phyloP scores from a whole-genome alignment of 2,888 invertebrate species.

The Epinotia ramella region DNA sequence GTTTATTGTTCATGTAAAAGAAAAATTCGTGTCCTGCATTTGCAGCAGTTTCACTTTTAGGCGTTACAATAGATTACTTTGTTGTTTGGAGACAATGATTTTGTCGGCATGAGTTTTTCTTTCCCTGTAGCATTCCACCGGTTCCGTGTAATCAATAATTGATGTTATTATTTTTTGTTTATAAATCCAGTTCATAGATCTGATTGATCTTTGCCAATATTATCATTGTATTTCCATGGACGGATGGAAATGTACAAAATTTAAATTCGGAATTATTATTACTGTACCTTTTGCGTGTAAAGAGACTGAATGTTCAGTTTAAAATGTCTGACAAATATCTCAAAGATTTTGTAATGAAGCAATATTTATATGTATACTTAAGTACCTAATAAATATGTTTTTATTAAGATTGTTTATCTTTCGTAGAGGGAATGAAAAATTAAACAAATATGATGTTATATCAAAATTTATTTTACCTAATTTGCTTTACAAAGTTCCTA shows the following conservation, averaged over 20 bases:
- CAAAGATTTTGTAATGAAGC: constrained; percentile 49
- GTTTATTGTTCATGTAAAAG: too few relatives aligned
- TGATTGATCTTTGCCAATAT: not conserved
- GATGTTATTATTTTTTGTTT: constrained; percentile 22
- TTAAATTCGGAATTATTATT: constrained; percentile 7
- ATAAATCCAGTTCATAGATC: not conserved
- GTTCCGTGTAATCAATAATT: not conserved
- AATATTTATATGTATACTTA: constrained; percentile 55
- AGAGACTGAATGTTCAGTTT: constrained; percentile 39
- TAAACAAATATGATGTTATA: constrained; percentile 18
- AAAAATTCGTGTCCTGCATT: not conserved
- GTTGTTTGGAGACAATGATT: not conserved
- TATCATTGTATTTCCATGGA: constrained; percentile 12
- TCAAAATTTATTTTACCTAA: constrained; percentile 43
- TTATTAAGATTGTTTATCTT: constrained; percentile 46
- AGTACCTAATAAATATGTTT: constrained; percentile 49
- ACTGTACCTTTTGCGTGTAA: constrained; percentile 25
- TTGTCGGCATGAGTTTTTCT: not conserved
- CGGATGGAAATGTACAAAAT: constrained; percentile 12
- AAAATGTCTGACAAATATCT: constrained; percentile 36
- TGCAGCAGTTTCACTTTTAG: not conserved
- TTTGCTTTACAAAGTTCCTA: constrained; percentile 45
- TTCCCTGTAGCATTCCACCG: not conserved
- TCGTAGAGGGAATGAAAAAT: constrained; percentile 30
- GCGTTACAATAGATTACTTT: not conserved